Evolutionary conservation across 2,888 invertebrate genomes (phyloP), one percentile per base, ranked within the genome.

Genomic region (Amphimallon solstitiale): DNA sequence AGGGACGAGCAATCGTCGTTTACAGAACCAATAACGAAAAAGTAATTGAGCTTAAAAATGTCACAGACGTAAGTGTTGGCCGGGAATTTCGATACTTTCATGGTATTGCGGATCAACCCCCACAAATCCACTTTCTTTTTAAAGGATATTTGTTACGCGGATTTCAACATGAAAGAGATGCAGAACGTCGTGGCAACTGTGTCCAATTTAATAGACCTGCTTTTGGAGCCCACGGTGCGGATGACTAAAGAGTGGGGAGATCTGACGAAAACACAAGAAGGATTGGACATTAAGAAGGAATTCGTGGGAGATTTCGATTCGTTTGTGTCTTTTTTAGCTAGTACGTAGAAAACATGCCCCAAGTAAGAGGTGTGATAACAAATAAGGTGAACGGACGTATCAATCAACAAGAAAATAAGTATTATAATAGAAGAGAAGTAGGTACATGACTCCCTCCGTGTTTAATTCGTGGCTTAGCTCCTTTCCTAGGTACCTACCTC

Each of bases 1-100:
- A 82, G 63, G 92, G 90, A 2, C 84, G 83, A 74, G 90, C 89
- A 79, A 84, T 92, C n/a, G 88, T 89, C 35, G 88, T 90, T 72
- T 90, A 91, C 77, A 87, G 92, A 71, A 85, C 87, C 12, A 86
- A 84, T 70, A 87, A 87, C 66, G 80, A 83, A 10, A 84, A 86
- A 70, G 80, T 82, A 9, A 82, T 93, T 43, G 91, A 90, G 65
- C 78, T 82, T 66, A 89, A 87, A 76, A 90, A 88, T 73, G 84
- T 93, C n/a, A 84, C 86, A 21, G 92, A 92, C 70, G 90, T 88
- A 81, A 83, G 84, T 72, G 5, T 52, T 34, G 7, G 6, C 7
- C 19, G 1, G 15, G 34, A 14, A 35, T 10, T 51, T 34, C 14
- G 0, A 40, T 40, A 40, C n/a, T n/a, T n/a, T n/a, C n/a, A n/a